Evolutionary conservation across 2,797 vertebrate species (phyloP), one percentile per base, ranked within the genome.

Genomic region (Nasua narica): DNA sequence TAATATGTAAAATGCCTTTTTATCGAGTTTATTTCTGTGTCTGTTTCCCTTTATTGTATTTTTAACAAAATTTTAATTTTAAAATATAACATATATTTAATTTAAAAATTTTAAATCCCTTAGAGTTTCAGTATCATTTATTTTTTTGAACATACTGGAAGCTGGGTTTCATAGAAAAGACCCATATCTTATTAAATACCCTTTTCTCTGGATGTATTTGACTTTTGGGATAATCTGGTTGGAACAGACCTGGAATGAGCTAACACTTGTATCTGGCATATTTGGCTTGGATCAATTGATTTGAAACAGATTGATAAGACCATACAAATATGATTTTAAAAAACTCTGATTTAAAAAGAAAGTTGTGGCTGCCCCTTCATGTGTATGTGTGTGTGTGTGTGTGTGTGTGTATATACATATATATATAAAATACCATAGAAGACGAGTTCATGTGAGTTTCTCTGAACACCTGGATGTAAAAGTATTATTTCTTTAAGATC

Each of bases 1-100:
- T 92, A 76, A 15, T 32, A 35, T 77, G 19, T 72, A 87, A 76
- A 69, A 70, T 32, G 6, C 2, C 21, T 93, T 90, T 67, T 40
- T 4, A 32, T 27, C 48, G 11, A 74, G 21, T 29, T 95, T 94
- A 25, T n/a, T 69, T 82, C 35, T 79, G 6, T 43, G 46, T 46
- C 10, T 87, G 2, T 48, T 92, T 74, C 25, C 29, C 12, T 84
- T 72, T 46, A 93, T 7, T 84, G 11, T 23, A 27, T 77, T 87
- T 56, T 5, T 14, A 84, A n/a, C 50, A 5, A 60, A 69, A 82
- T 60, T 94, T 87, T 87, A 60, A 60, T 74, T 86, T 94, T 29
- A 86, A 92, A 58, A 56, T 92, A 56, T 50, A 56, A 46, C 5
- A 4, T 25, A 27, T 77, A 70, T 40, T 3, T 72, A 29, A 72